phyloP scores from a whole-genome alignment of 1,140 invertebrate species.

The Danaus melanippus region DNA sequence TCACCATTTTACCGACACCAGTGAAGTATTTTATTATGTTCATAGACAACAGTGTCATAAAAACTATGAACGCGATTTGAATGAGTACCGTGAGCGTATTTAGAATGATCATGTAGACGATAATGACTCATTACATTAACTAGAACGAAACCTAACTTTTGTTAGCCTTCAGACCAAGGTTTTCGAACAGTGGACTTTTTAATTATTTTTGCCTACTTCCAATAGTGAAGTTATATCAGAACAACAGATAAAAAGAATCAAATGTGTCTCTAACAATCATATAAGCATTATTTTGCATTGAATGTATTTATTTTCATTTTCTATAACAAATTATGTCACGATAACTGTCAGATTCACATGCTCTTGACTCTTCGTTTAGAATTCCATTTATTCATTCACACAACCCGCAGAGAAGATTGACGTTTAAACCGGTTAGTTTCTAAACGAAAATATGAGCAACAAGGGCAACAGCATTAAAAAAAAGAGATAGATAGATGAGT shows the following conservation, averaged over 20 bases:
- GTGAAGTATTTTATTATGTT: constrained; percentile 56
- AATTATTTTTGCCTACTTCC: too few relatives aligned
- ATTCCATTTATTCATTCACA: too few relatives aligned
- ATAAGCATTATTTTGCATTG: too few relatives aligned
- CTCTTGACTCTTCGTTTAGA: too few relatives aligned
- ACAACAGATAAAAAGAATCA: too few relatives aligned
- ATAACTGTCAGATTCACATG: too few relatives aligned
- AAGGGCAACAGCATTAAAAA: constrained; percentile 8
- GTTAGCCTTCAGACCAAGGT: background rate
- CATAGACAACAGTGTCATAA: constrained; percentile 60
- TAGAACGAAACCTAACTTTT: background rate
- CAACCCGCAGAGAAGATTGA: too few relatives aligned
- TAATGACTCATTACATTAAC: constrained; percentile 10
- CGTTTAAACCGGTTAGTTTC: constrained; percentile 5
- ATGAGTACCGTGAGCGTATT: constrained; percentile 52
- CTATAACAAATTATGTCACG: too few relatives aligned
- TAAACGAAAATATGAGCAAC: constrained; percentile 12
- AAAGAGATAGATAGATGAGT: constrained; percentile 15
- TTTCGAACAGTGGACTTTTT: too few relatives aligned
- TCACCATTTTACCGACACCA: constrained; percentile 38
- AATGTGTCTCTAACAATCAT: too few relatives aligned
- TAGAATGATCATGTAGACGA: constrained; percentile 50
- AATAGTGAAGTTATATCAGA: too few relatives aligned
- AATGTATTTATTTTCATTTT: too few relatives aligned
- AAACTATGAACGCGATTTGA: constrained; percentile 55